Evolutionary conservation across 2,888 invertebrate species (phyloP).

Genomic region (Amiota minor): DNA sequence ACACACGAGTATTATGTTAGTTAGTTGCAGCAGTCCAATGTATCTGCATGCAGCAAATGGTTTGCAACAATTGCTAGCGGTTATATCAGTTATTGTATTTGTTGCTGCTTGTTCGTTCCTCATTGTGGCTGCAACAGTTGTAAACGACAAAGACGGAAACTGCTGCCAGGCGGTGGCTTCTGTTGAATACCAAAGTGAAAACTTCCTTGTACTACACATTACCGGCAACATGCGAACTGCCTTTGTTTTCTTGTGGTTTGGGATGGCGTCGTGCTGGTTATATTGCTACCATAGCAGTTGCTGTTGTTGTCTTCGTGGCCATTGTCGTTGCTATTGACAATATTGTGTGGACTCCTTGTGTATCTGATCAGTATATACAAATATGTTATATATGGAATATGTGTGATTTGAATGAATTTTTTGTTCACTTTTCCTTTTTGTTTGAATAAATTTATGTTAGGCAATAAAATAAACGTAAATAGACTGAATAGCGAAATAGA

Average conservation of each 20-base stretch:
- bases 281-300: neutral
- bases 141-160: constrained; percentile 17
- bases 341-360: constrained; percentile 40
- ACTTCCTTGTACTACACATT: neutral
- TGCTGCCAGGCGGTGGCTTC: constrained; percentile 4
- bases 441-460: constrained; percentile 57
- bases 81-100: constrained; percentile 25
- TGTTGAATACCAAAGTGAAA: constrained; percentile 28
- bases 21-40: constrained; percentile 27
- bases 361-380: constrained; percentile 3
- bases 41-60: constrained; percentile 33
- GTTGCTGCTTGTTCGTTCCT: constrained; percentile 30
- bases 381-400: constrained; percentile 57
- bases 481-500: constrained; percentile 22
- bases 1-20: constrained; percentile 36
- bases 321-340: constrained; percentile 36
- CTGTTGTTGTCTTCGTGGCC: constrained; percentile 19
- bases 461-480: constrained; percentile 59
- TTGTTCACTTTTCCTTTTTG: constrained; percentile 43
- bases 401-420: neutral
- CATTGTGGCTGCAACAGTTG: constrained; percentile 56
- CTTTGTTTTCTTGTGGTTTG: neutral
- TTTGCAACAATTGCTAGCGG: constrained; percentile 38
- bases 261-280: neutral
- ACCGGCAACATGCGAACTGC: constrained; percentile 14